A percentile compares a stretch with the other conserved stretches of the same genome.
Conservation (phyloP, 2,797 vertebrate species). For the Fundulus diaphanus region DNA sequence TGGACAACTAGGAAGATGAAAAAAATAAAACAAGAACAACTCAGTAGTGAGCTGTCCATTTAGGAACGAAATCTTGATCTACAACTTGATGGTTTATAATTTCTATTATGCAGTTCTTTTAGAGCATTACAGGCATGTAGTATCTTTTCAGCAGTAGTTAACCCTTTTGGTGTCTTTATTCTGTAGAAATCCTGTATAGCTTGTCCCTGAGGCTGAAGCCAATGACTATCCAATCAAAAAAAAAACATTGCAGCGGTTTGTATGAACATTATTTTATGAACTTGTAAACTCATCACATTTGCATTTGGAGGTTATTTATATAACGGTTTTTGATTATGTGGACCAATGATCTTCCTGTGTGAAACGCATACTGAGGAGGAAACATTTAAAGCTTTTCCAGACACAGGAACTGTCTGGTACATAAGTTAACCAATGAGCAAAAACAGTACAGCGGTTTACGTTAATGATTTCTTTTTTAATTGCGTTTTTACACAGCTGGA, state of each 20-base stretch:
- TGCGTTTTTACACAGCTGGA: not conserved
- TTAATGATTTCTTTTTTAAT: not conserved
- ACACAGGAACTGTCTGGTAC: no score
- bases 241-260: not conserved
- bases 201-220: not conserved
- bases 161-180: not conserved
- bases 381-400: not conserved
- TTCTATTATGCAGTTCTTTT: not conserved
- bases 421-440: not conserved
- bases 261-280: not conserved
- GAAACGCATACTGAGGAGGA: not conserved
- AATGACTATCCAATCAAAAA: not conserved
- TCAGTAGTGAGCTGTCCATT: conserved; percentile 2
- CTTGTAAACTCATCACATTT: not conserved
- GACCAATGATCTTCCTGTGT: not conserved
- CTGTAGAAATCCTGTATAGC: not conserved
- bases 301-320: not conserved
- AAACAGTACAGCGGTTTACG: not conserved
- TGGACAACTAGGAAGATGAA: conserved; percentile 69
- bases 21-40: conserved; percentile 26
- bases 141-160: not conserved
- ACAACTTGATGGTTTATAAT: not conserved
- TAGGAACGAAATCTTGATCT: not conserved
- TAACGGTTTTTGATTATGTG: not conserved
- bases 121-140: not conserved